Conservation (phyloP, 2,888 invertebrate genomes). For the Agonopterix subpropinquella region DNA sequence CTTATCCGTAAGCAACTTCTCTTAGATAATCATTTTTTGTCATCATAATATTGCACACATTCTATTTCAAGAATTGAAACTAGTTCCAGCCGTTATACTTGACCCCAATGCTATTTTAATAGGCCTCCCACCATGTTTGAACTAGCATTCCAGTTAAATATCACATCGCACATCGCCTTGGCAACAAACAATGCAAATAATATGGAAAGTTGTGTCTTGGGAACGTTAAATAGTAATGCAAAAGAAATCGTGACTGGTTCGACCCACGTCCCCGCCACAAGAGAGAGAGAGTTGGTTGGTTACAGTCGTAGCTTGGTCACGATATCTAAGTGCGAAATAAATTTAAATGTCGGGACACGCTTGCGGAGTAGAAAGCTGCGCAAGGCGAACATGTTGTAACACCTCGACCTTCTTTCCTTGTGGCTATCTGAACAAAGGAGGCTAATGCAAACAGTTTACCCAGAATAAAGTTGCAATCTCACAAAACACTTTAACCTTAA, state of each 20-base stretch:
- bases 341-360: conserved; percentile 72
- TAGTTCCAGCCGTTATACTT: conserved; percentile 56
- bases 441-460: conserved; percentile 44
- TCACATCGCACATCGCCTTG: conserved; percentile 23
- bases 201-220: conserved; percentile 49
- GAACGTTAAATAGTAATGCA: conserved; percentile 17
- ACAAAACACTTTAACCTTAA: conserved; percentile 55
- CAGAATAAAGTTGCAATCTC: conserved; percentile 46
- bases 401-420: conserved; percentile 67
- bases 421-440: conserved; percentile 58
- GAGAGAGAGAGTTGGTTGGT: conserved; percentile 56
- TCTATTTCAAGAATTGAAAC: conserved; percentile 40
- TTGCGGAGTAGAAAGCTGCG: conserved; percentile 70
- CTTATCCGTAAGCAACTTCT: not conserved
- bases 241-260: conserved; percentile 53
- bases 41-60: not conserved
- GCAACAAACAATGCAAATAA: conserved; percentile 25
- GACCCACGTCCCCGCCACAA: conserved; percentile 57
- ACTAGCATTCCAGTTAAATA: conserved; percentile 32
- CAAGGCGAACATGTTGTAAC: conserved; percentile 71
- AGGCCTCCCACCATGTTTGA: conserved; percentile 25
- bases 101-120: conserved; percentile 54
- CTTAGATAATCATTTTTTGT: not conserved
- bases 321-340: conserved; percentile 66
- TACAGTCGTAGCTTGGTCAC: conserved; percentile 38